Conservation (phyloP, 2,888 invertebrate species). For the Rutpela maculata region DNA sequence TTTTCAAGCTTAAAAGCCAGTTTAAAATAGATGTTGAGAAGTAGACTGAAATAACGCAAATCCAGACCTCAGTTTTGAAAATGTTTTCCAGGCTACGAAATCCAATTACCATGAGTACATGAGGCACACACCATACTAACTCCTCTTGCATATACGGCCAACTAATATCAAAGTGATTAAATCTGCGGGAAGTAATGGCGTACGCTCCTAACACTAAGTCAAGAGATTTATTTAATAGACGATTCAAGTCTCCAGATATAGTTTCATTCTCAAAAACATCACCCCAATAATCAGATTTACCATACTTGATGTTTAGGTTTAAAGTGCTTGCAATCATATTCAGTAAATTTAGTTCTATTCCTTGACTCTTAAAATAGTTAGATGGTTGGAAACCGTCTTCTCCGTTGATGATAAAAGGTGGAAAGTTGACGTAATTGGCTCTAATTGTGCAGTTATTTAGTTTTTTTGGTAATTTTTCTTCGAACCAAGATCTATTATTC, state of each 20-base stretch:
- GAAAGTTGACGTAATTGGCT: too few species aligned
- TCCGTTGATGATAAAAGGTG: conserved; percentile 4
- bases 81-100: neutral
- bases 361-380: neutral
- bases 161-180: neutral
- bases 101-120: neutral
- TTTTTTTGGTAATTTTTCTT: too few species aligned
- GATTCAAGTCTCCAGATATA: neutral
- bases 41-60: neutral
- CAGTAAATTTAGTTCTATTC: conserved; percentile 4
- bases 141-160: neutral
- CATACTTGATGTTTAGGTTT: neutral
- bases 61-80: conserved; percentile 3
- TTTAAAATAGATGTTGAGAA: neutral
- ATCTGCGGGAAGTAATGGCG: neutral
- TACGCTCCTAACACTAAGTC: neutral
- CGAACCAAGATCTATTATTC: too few species aligned
- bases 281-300: neutral
- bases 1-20: neutral
- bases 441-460: too few species aligned
- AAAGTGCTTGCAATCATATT: neutral
- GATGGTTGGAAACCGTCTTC: neutral
- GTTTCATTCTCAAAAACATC: neutral
- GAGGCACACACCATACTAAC: conserved; percentile 14
- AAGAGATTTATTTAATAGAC: neutral